These are phyloP conservation scores for Pseudorasbora parva DNA, from an alignment of 2,113 vertebrate species.

Conservation along the genomic window DNA sequence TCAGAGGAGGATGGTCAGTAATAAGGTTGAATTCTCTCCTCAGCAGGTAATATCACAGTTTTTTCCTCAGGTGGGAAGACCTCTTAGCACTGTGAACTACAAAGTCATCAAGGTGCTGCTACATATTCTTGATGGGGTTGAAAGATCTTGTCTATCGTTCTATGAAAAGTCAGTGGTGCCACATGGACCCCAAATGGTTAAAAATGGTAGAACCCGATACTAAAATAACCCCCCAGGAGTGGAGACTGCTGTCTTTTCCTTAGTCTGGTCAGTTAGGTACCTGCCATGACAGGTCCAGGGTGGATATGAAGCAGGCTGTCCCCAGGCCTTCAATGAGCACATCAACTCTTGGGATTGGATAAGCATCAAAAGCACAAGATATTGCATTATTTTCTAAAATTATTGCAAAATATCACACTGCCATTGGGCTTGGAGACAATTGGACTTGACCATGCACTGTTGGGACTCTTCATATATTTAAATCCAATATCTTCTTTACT, in stretches of 20 bases:
- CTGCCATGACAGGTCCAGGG: neutral
- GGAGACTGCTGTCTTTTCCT: neutral
- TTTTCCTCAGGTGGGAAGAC: neutral
- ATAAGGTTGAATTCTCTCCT: neutral
- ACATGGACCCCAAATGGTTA: neutral
- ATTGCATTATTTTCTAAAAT: neutral
- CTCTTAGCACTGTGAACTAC: neutral
- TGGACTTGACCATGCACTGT: neutral
- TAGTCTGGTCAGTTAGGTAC: neutral
- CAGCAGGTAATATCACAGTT: neutral
- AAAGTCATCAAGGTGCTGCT: neutral
- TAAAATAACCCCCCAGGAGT: neutral
- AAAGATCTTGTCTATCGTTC: neutral
- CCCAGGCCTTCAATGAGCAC: no score
- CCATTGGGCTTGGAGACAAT: neutral
- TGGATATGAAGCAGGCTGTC: neutral
- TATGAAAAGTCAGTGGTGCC: neutral
- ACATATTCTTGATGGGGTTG: neutral
- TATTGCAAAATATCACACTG: neutral
- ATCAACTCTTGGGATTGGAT: neutral
- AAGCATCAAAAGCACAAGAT: neutral
- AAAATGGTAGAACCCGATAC: neutral
- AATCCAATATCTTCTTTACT: neutral
- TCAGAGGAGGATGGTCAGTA: neutral
- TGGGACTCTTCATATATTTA: neutral